A percentile compares a stretch with the other conserved stretches of the same genome.
Conservation (phyloP, 2,113 vertebrate species). For the Pica pica region DNA sequence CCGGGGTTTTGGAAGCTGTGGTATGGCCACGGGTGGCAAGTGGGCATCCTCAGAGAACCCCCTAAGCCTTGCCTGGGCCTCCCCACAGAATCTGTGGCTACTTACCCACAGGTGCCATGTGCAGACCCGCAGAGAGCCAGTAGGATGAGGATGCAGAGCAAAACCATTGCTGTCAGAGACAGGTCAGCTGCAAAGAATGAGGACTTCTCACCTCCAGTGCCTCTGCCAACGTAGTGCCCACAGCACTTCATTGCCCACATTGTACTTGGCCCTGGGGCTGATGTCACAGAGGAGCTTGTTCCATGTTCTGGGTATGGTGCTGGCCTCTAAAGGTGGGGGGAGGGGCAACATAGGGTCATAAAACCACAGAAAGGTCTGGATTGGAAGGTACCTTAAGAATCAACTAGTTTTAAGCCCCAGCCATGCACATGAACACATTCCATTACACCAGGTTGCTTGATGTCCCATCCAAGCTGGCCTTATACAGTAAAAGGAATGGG, state of each 20-base stretch:
- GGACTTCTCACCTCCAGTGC: not conserved
- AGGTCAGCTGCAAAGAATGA: not conserved
- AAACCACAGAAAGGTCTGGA: not conserved
- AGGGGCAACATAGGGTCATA: not conserved
- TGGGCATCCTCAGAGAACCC: accelerated
- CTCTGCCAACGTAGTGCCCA: not conserved
- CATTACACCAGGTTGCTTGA: not conserved
- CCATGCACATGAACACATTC: not conserved
- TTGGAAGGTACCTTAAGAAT: not conserved
- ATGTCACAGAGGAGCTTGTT: not conserved
- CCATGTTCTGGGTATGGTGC: not conserved
- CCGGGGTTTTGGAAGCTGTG: not conserved
- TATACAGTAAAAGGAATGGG: not conserved
- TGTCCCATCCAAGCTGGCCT: not conserved
- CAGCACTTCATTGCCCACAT: accelerated
- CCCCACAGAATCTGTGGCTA: too few relatives aligned
- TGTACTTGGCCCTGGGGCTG: not conserved
- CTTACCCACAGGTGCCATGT: not conserved
- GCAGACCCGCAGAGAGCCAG: not conserved
- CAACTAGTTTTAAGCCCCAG: not conserved
- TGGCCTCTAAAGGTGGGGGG: not conserved
- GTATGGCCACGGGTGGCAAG: not conserved
- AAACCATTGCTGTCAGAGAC: not conserved
- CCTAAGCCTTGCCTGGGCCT: not conserved
- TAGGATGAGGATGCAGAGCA: not conserved